Evolutionary conservation across 30 jellyfish, hydroid and myxozoan species (phyloP).

Genomic region (Pelagia noctiluca): DNA sequence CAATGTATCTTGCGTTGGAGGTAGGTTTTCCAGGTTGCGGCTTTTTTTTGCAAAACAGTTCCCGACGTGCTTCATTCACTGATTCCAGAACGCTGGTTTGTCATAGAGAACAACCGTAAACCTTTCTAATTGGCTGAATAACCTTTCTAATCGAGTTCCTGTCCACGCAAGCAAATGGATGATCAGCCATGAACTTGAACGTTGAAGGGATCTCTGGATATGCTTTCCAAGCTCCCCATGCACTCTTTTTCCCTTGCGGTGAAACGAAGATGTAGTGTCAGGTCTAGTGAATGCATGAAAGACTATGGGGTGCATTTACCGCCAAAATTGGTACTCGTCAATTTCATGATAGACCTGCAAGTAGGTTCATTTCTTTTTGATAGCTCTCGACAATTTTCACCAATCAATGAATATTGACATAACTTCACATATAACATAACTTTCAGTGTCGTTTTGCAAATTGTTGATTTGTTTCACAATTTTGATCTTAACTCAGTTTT

Average conservation of each 20-base stretch:
- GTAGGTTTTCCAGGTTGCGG: constrained; percentile 19
- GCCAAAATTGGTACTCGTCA: too few relatives aligned
- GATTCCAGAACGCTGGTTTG: constrained; percentile 24
- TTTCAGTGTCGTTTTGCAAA: too few relatives aligned
- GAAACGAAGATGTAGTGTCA: constrained; percentile 25
- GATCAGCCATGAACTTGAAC: constrained; percentile 8
- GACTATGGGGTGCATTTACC: too few relatives aligned
- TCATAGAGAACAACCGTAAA: constrained; percentile 31
- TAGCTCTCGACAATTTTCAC: too few relatives aligned
- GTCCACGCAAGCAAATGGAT: constrained; percentile 6
- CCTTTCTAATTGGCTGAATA: constrained; percentile 22
- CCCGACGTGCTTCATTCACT: constrained; percentile 49
- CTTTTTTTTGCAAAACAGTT: constrained; percentile 24
- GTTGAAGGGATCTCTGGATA: constrained; percentile 19
- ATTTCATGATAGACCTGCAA: too few relatives aligned
- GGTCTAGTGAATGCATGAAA: constrained; percentile 17
- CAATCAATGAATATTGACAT: too few relatives aligned
- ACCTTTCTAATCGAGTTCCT: neutral
- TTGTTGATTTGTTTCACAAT: too few relatives aligned
- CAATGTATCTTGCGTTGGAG: constrained; percentile 46
- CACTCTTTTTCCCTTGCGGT: constrained; percentile 33
- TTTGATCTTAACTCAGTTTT: too few relatives aligned
- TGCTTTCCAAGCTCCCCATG: constrained; percentile 37
- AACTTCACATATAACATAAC: too few relatives aligned
- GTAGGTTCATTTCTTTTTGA: too few relatives aligned